Conservation (phyloP, 2,113 vertebrate genomes). For the Tichodroma muraria region DNA sequence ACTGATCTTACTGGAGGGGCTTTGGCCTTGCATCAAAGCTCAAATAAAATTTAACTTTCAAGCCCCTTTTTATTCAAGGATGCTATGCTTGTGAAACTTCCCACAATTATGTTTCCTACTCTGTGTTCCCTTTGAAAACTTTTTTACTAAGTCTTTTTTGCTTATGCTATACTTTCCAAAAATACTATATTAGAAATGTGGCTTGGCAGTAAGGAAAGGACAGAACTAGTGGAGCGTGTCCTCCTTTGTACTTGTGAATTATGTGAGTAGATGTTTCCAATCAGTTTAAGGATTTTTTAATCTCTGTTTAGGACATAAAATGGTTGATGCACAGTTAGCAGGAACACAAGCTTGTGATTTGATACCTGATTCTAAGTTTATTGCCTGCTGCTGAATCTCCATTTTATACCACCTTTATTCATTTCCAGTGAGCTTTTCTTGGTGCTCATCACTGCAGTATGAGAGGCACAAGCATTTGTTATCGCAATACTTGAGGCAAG, state of each 20-base stretch:
- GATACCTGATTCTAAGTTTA: neutral
- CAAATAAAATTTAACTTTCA: conserved; percentile 17
- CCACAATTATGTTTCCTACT: conserved; percentile 42
- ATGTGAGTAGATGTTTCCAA: neutral
- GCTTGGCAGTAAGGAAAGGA: neutral
- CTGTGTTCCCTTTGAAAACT: conserved; percentile 36
- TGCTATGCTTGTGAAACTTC: conserved; percentile 31
- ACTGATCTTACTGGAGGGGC: neutral
- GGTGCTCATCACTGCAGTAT: neutral
- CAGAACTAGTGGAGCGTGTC: neutral
- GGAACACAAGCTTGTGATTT: neutral
- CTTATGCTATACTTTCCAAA: neutral
- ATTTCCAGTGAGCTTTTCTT: neutral
- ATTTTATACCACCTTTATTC: neutral
- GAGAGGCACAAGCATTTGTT: neutral
- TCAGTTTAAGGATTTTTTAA: neutral
- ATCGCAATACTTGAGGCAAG: neutral
- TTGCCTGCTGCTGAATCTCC: neutral
- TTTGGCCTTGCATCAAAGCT: neutral
- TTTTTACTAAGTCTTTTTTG: neutral
- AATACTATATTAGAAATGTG: neutral
- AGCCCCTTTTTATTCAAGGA: conserved; percentile 36
- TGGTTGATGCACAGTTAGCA: neutral
- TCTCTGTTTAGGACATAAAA: neutral
- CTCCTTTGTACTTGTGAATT: neutral